Conservation (phyloP, 2,888 invertebrate genomes). For the Aethes cnicana region DNA sequence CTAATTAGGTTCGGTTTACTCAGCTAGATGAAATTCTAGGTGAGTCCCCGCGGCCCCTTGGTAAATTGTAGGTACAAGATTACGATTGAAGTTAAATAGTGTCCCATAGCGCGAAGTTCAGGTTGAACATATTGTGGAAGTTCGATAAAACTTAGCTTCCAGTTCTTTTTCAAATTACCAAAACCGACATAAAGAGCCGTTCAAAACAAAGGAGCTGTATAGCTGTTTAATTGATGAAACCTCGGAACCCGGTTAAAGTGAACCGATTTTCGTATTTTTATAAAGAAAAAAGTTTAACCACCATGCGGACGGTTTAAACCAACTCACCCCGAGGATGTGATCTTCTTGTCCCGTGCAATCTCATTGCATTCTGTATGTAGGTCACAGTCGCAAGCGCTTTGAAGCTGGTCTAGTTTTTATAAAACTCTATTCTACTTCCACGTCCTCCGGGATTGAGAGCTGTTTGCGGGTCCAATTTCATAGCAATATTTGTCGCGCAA, state of each 20-base stretch:
- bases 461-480: slow-evolving; percentile 57
- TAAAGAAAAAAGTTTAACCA: too few relatives aligned
- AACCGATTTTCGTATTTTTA: too few relatives aligned
- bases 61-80: slow-evolving; percentile 14
- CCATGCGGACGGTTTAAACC: too few relatives aligned
- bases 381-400: slow-evolving; percentile 15
- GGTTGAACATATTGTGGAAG: background rate
- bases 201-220: too few relatives aligned
- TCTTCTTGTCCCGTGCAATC: too few relatives aligned
- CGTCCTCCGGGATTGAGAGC: slow-evolving; percentile 32
- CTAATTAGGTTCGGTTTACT: slow-evolving; percentile 35
- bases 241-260: too few relatives aligned
- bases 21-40: slow-evolving; percentile 25
- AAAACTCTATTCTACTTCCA: slow-evolving; percentile 23
- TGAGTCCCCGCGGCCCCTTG: background rate
- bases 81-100: slow-evolving; percentile 7
- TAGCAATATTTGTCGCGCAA: slow-evolving; percentile 56
- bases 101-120: background rate
- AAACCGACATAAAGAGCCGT: too few relatives aligned
- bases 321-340: too few relatives aligned
- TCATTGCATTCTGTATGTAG: too few relatives aligned
- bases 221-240: too few relatives aligned
- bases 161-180: too few relatives aligned
- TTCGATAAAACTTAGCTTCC: too few relatives aligned
- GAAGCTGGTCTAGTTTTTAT: slow-evolving; percentile 17